These are phyloP conservation scores for Lasaia peninsularis DNA, from an alignment of 1,140 invertebrate genomes.

Conservation along the genomic window DNA sequence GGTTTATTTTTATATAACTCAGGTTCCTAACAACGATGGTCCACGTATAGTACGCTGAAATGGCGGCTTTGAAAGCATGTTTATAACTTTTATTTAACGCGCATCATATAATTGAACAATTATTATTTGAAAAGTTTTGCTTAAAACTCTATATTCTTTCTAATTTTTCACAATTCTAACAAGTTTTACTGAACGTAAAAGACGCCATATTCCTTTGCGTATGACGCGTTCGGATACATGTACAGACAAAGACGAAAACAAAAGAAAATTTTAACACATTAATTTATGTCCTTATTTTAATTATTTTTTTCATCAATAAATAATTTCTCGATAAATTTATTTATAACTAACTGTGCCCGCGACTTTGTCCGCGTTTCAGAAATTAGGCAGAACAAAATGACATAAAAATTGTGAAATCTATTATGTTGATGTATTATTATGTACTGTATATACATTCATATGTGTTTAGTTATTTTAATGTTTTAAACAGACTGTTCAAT, in stretches of 20 bases:
- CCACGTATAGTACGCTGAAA: constrained; percentile 52
- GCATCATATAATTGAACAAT: constrained; percentile 38
- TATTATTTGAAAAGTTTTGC: constrained; percentile 50
- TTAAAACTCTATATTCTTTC: constrained; percentile 19
- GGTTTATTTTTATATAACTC: constrained; percentile 68
- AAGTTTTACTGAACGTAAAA: neutral
- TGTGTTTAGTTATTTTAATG: too few species aligned
- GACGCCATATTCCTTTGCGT: constrained; percentile 40
- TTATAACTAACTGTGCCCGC: too few species aligned
- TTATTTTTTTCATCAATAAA: too few species aligned
- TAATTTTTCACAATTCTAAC: constrained; percentile 12
- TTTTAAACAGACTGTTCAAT: too few species aligned
- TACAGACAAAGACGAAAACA: constrained; percentile 11
- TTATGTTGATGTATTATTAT: too few species aligned
- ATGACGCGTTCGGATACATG: constrained; percentile 38
- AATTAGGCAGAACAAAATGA: too few species aligned
- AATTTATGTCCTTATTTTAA: too few species aligned
- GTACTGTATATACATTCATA: too few species aligned
- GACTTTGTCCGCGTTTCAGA: too few species aligned
- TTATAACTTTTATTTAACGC: constrained; percentile 30
- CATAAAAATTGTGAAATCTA: too few species aligned
- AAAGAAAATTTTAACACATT: too few species aligned
- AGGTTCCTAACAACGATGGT: constrained; percentile 36
- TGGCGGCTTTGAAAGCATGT: constrained; percentile 35
- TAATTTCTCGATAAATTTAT: too few species aligned